Evolutionary conservation across 2,113 vertebrate genomes (phyloP).

Genomic region (Rhinichthys klamathensis): DNA sequence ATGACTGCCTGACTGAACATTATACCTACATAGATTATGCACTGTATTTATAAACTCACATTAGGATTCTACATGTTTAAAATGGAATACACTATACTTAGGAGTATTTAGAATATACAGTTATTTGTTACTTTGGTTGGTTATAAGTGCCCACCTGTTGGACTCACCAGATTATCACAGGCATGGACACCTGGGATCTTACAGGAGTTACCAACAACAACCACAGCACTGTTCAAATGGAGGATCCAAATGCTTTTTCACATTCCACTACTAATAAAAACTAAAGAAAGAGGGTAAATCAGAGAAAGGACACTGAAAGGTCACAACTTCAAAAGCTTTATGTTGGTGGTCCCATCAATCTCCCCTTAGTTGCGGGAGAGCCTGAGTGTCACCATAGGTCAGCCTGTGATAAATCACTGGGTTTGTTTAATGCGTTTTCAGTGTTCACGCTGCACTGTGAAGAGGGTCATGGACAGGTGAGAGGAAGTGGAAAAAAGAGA

Average conservation of each 20-base stretch:
- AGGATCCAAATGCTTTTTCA: neutral
- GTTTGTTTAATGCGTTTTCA: conserved; percentile 40
- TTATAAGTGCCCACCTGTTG: conserved; percentile 17
- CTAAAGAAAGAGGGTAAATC: neutral
- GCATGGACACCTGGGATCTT: neutral
- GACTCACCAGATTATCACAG: neutral
- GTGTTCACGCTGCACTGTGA: conserved; percentile 33
- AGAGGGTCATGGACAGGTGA: conserved; percentile 37
- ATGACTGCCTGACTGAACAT: neutral
- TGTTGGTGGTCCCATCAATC: conserved; percentile 21
- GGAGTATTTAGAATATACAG: neutral
- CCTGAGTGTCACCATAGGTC: conserved; percentile 28
- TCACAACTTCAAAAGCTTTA: conserved; percentile 28
- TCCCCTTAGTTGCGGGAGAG: neutral
- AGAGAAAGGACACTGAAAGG: conserved; percentile 21
- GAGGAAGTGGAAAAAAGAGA: conserved; percentile 5
- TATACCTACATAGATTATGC: neutral
- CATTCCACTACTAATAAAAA: conserved; percentile 17
- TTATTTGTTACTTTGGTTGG: conserved; percentile 1
- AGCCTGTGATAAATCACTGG: conserved; percentile 28
- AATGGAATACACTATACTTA: neutral
- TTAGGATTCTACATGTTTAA: neutral
- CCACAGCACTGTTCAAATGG: neutral
- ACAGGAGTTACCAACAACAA: neutral
- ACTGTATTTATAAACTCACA: neutral